Percentiles rank a stretch among this genome's conserved stretches.
These are phyloP conservation scores for Sorex maritimensis DNA, from an alignment of 2,797 vertebrate genomes.

Conservation along the genomic window DNA sequence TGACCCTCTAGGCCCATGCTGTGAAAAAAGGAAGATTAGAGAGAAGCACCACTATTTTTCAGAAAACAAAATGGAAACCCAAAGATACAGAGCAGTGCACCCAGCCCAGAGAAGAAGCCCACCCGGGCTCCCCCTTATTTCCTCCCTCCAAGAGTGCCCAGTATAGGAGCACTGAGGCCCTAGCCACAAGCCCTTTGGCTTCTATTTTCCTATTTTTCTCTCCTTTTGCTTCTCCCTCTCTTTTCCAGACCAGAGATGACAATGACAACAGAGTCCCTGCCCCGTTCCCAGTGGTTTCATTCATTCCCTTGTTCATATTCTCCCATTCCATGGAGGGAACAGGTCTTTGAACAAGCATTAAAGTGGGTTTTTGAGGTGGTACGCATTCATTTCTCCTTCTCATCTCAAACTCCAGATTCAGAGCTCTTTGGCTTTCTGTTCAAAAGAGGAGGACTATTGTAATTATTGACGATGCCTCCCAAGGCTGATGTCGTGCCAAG, in stretches of 20 bases:
- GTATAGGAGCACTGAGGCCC: background rate
- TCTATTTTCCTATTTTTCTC: background rate
- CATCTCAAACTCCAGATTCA: conserved; percentile 13
- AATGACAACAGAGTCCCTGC: background rate
- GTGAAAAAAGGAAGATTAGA: background rate
- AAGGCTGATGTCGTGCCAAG: background rate
- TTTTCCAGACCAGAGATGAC: conserved; percentile 23
- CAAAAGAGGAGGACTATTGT: background rate
- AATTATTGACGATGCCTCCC: conserved; percentile 8
- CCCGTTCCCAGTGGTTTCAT: background rate
- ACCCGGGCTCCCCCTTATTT: background rate
- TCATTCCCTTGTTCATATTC: background rate
- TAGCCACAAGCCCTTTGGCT: background rate
- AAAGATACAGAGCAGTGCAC: background rate
- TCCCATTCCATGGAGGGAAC: background rate
- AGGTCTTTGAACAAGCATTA: conserved; percentile 62
- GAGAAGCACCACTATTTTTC: conserved; percentile 28
- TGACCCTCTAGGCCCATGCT: background rate
- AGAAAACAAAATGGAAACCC: conserved; percentile 25
- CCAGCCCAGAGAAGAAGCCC: background rate
- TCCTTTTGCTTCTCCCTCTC: conserved; percentile 16
- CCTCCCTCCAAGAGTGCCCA: background rate
- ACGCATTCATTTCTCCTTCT: conserved; percentile 12
- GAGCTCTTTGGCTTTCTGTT: background rate
- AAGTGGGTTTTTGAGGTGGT: conserved; percentile 31